Conservation (phyloP, 2,113 vertebrate genomes). For the Leptosomus discolor region DNA sequence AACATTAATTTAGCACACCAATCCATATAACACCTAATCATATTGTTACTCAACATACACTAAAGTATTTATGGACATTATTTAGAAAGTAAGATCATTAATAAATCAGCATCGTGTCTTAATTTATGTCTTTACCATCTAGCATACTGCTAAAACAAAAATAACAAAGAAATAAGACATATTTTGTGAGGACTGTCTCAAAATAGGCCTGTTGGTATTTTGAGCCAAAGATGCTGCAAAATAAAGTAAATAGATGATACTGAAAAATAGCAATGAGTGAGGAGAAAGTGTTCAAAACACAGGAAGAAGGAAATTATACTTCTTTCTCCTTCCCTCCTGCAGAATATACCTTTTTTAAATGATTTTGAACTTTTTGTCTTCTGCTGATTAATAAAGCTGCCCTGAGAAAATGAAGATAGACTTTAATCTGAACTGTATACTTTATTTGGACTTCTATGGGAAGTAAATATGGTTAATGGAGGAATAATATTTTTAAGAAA, state of each 20-base stretch:
- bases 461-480: neutral
- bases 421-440: neutral
- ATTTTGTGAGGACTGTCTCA: neutral
- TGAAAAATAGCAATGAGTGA: neutral
- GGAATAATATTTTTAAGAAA: neutral
- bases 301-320: neutral
- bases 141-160: neutral
- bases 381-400: neutral
- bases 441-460: neutral
- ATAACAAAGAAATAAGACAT: neutral
- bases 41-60: neutral
- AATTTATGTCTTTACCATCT: neutral
- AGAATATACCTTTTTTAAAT: neutral
- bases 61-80: neutral
- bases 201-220: neutral
- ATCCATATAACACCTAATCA: neutral
- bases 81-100: neutral
- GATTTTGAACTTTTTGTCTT: neutral
- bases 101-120: neutral
- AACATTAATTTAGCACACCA: neutral
- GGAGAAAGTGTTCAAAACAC: neutral
- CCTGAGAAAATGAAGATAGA: neutral
- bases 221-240: neutral
- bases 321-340: neutral
- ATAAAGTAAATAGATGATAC: neutral